Conservation (phyloP, 1,140 invertebrate species). For the Pseudomyrmex gracilis region DNA sequence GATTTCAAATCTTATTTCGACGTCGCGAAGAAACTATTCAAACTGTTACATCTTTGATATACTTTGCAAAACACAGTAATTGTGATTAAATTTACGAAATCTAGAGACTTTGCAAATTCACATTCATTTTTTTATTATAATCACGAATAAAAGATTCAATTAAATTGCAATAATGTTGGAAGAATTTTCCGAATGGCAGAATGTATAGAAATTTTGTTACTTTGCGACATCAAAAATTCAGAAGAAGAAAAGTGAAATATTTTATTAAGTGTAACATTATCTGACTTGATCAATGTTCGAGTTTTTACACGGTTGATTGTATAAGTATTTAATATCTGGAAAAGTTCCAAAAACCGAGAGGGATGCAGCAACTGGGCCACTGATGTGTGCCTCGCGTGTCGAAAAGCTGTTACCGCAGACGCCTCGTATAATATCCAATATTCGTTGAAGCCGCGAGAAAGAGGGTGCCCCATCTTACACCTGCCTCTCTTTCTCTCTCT, state of each 20-base stretch:
- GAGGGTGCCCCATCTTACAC: slow-evolving; percentile 58
- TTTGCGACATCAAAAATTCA: not conserved
- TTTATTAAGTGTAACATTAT: not conserved
- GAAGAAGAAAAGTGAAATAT: not conserved
- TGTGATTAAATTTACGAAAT: not conserved
- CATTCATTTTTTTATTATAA: not conserved
- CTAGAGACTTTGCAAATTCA: not conserved
- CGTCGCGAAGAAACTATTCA: not conserved
- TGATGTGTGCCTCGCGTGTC: slow-evolving; percentile 79
- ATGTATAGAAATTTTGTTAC: not conserved
- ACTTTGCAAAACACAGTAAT: not conserved
- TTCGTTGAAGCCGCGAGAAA: slow-evolving; percentile 72
- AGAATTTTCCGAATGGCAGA: not conserved
- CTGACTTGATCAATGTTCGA: slow-evolving; percentile 15
- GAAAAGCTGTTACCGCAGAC: slow-evolving; percentile 74
- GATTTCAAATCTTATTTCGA: slow-evolving; percentile 58
- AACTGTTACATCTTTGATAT: not conserved
- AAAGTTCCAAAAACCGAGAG: slow-evolving; percentile 57
- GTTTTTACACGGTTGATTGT: slow-evolving; percentile 2
- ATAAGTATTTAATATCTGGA: slow-evolving; percentile 61
- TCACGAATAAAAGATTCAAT: not conserved
- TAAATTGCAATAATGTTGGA: not conserved
- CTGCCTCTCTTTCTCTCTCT: not conserved
- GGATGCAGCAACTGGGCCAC: slow-evolving; percentile 68
- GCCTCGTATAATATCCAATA: slow-evolving; percentile 79